Evolutionary conservation across 2,797 vertebrate genomes (phyloP).

Genomic region (Lutjanus campechanus): DNA sequence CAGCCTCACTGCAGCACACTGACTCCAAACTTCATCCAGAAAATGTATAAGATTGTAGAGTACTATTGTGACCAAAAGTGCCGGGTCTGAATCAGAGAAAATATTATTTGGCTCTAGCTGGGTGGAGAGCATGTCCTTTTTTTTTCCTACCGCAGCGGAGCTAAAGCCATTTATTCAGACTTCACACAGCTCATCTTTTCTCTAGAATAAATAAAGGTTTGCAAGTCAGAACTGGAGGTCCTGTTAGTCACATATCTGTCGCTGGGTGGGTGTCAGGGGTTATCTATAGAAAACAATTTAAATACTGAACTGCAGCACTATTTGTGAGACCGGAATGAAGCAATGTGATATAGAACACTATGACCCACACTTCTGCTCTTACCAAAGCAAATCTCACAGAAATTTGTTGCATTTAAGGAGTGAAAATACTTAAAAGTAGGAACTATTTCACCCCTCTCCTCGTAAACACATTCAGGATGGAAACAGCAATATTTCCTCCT

Average conservation of each 20-base stretch:
- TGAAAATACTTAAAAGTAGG: neutral
- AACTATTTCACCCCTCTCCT: neutral
- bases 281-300: constrained; percentile 2
- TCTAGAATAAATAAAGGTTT: constrained; percentile 29
- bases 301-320: neutral
- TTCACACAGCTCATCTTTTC: constrained; percentile 39
- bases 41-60: constrained; percentile 37
- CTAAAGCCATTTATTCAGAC: constrained; percentile 24
- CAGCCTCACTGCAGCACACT: constrained; percentile 15
- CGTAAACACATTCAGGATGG: neutral
- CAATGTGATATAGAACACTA: neutral
- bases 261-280: constrained; percentile 4
- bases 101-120: constrained; percentile 34
- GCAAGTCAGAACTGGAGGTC: constrained; percentile 4
- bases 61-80: constrained; percentile 37
- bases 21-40: constrained; percentile 26
- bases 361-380: neutral
- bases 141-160: constrained; percentile 23
- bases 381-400: neutral
- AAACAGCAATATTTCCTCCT: neutral
- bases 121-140: constrained; percentile 18
- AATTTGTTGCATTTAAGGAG: neutral
- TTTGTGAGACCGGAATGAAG: neutral
- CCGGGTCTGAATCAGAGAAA: constrained; percentile 36
- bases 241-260: constrained; percentile 17